Evolutionary conservation across 2,888 invertebrate genomes (phyloP), one percentile per base, ranked within the genome.

Genomic region (Acleris laterana): DNA sequence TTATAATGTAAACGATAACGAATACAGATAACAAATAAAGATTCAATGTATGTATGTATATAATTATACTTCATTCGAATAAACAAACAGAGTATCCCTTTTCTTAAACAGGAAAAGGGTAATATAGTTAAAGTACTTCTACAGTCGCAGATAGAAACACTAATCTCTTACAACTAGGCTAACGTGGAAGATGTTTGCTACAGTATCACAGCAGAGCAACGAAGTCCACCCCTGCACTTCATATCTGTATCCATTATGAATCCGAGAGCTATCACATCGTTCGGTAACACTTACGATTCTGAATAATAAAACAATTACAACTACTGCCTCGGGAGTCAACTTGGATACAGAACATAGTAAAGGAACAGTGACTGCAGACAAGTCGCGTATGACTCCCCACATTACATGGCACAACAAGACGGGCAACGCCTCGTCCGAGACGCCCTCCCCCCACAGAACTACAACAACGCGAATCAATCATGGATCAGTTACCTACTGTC

Each of bases 201-300:
- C 83, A 89, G 84, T 93, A 92, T 93, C 91, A 92, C 92, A 92
- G 90, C 87, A 89, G 89, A 87, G 85, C 85, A 83, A 83, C 82
- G 85, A 84, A 85, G 84, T 83, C 80, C 80, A 80, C 79, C 80
- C 77, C 79, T 78, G 82, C 81, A 77, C 82, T 79, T 74, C 72
- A 70, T 71, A 58, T 71, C 74, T 72, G 65, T 72, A 73, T 74
- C 72, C 72, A 72, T 70, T 68, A 70, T 77, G 74, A 76, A 71
- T 67, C 73, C 70, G 68, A 75, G 73, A 49, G 63, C 57, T 65
- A 63, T n/a, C 38, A 57, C 52, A 32, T 60, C 42, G 49, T 48
- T 42, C 60, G 55, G 60, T 55, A 61, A 25, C 49, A 65, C 61
- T 13, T 46, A 51, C 44, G 46, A 57, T 48, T 50, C 28, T 60